Conservation (phyloP, 2,797 vertebrate genomes). For the Taeniopygia guttata region DNA sequence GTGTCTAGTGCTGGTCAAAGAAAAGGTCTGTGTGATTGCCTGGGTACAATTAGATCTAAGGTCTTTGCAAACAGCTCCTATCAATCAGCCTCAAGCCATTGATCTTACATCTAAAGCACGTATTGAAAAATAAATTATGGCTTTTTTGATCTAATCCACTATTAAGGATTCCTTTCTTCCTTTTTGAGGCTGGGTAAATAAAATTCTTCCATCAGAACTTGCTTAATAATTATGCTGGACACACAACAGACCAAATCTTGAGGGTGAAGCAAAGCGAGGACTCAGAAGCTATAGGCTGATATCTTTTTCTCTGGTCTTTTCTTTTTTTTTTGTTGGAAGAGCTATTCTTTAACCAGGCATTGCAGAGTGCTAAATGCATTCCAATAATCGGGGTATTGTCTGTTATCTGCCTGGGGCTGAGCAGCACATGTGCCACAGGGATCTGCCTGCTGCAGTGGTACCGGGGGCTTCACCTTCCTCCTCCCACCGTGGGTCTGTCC, state of each 20-base stretch:
- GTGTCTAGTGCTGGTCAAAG: slow-evolving; percentile 25
- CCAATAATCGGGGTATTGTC: not conserved
- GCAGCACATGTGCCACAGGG: not conserved
- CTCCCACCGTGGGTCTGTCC: not conserved
- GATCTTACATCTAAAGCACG: slow-evolving; percentile 68
- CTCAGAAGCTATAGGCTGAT: not conserved
- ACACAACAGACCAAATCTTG: slow-evolving; percentile 12
- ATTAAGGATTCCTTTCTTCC: not conserved
- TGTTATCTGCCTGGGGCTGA: not conserved
- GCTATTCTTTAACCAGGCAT: not conserved
- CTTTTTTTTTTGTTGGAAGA: not conserved
- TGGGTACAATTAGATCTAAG: slow-evolving; percentile 46
- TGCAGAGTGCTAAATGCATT: not conserved
- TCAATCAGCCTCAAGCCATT: slow-evolving; percentile 30
- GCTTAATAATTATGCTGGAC: slow-evolving; percentile 41
- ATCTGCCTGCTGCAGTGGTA: not conserved
- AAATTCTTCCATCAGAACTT: slow-evolving; percentile 26
- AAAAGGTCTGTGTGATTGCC: slow-evolving; percentile 30
- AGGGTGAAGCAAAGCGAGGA: not conserved
- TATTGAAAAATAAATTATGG: slow-evolving; percentile 20
- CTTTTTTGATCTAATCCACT: slow-evolving; percentile 42
- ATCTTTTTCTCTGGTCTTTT: not conserved
- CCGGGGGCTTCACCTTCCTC: not conserved
- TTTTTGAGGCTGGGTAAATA: slow-evolving; percentile 19
- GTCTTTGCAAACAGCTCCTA: slow-evolving; percentile 41